A percentile compares a stretch with the other conserved stretches of the same genome.
Conservation (phyloP, 2,888 invertebrate species). For the Craniophora ligustri region DNA sequence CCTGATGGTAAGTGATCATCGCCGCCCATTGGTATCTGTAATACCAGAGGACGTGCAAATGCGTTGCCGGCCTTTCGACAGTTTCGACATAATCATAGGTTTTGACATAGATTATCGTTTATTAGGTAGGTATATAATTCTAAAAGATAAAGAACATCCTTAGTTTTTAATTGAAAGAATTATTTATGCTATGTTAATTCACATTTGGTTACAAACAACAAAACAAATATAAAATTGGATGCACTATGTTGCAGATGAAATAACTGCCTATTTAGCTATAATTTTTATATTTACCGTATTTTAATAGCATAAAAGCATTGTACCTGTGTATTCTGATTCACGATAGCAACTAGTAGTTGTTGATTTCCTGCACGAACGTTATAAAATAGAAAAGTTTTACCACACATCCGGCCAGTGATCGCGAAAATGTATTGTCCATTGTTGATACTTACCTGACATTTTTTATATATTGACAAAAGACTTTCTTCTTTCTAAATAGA, state of each 20-base stretch:
- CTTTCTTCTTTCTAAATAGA: background rate
- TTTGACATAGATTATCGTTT: too few relatives aligned
- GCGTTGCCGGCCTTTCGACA: too few relatives aligned
- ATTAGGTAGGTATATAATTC: too few relatives aligned
- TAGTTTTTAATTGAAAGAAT: too few relatives aligned
- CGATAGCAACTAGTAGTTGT: conserved; percentile 30
- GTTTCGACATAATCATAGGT: too few relatives aligned
- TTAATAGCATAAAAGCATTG: background rate
- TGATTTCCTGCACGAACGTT: conserved; percentile 53
- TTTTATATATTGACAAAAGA: background rate
- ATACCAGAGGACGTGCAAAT: too few relatives aligned
- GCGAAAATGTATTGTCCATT: conserved; percentile 8
- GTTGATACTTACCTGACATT: background rate
- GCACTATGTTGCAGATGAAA: background rate
- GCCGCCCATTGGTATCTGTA: too few relatives aligned
- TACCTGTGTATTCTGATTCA: conserved; percentile 12
- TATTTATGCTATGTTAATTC: too few relatives aligned
- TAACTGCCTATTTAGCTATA: background rate
- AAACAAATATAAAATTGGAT: background rate
- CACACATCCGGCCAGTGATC: conserved; percentile 34
- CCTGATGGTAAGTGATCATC: too few relatives aligned
- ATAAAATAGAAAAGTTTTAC: conserved; percentile 41
- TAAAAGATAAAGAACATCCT: too few relatives aligned
- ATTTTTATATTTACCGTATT: background rate
- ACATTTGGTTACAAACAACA: too few relatives aligned